Conservation (phyloP, 37 sponge, comb jelly and placozoan species). For the Cladorhizidae sp. region DNA sequence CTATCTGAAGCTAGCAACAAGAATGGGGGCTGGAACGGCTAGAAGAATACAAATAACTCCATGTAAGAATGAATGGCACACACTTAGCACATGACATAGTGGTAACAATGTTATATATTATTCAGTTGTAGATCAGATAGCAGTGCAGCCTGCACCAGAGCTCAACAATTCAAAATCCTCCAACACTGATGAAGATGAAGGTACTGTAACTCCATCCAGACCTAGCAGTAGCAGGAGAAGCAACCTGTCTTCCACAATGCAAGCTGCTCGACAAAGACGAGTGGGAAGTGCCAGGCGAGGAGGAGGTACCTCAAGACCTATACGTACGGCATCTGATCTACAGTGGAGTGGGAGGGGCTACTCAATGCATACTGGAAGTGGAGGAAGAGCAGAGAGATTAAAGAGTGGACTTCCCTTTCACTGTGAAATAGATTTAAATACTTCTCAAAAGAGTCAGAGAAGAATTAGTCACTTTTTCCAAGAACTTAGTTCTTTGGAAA, state of each 20-base stretch:
- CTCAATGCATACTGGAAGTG: not conserved
- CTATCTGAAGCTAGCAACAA: too few species aligned
- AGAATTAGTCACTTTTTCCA: not conserved
- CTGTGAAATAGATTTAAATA: slow-evolving; percentile 14
- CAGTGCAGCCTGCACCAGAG: slow-evolving; percentile 25
- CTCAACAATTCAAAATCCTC: too few species aligned
- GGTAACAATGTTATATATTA: too few species aligned
- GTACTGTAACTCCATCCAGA: not conserved
- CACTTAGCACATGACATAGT: too few species aligned
- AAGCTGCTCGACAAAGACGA: not conserved
- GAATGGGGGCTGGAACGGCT: too few species aligned
- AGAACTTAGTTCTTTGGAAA: not conserved
- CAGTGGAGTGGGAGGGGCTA: not conserved
- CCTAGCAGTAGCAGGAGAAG: slow-evolving; percentile 3
- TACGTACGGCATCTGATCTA: not conserved
- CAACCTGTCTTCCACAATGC: slow-evolving; percentile 3
- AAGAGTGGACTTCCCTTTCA: slow-evolving; percentile 30
- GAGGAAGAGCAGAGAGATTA: not conserved
- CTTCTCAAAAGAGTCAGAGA: not conserved
- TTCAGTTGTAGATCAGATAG: slow-evolving; percentile 22
- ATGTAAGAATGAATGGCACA: too few species aligned
- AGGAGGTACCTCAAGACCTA: not conserved
- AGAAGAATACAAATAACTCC: too few species aligned
- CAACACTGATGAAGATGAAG: too few species aligned
- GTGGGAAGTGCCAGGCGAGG: slow-evolving; percentile 10